Evolutionary conservation across 2,888 invertebrate species (phyloP), one percentile per base, ranked within the genome.

Genomic region (Trisateles emortualis): DNA sequence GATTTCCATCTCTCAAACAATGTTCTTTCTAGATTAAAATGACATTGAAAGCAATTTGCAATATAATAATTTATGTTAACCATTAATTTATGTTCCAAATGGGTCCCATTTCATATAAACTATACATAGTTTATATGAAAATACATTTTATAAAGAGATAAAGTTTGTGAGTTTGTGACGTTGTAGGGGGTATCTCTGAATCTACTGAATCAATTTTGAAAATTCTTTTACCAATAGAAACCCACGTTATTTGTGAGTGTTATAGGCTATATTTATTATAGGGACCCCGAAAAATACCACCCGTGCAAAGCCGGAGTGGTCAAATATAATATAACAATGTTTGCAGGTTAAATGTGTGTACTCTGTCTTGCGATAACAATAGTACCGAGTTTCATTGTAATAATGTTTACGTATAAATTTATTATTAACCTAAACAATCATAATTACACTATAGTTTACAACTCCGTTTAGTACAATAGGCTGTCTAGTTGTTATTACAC

Each of bases 381-480:
- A 44, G 55, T 41, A 39, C 39, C 26, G 40, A 30, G 44, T 41
- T 53, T 50, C 13, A 50, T 51, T 57, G 58, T 52, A 45, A 48
- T 38, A 52, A 53, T 63, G 62, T 60, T 59, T 57, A 68, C 61
- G 73, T n/a, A n/a, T n/a, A n/a, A n/a, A 69, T 68, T 64, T 50
- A 59, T 66, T 61, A 59, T 47, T 55, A 52, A 64, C 53, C 69
- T 71, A 72, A 76, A 74, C 67, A 72, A 75, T 69, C 64, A 81
- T 33, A 14, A 62, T 76, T 59, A 45, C 74, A 75, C 74, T 70
- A 72, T 64, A 22, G 59, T 55, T 48, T 53, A 52, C 60, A 67
- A 54, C 50, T 41, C 62, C 55, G 72, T 68, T 77, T 66, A 54
- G 61, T 58, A 79, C 74, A 76, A 74, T 80, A 64, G 69, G 63